Evolutionary conservation across 2,888 invertebrate genomes (phyloP).

Genomic region (Melinaea menophilus): DNA sequence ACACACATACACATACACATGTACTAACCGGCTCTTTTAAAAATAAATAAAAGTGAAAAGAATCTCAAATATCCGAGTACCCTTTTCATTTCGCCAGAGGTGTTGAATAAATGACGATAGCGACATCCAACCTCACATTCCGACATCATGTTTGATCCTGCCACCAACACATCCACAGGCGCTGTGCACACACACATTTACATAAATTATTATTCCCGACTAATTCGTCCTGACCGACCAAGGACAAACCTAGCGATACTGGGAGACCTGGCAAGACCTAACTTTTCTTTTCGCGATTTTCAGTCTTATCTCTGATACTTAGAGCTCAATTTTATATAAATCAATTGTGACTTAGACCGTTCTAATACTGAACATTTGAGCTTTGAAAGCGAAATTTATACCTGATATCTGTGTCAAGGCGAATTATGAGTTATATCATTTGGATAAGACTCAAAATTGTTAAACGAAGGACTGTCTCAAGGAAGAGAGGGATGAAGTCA

Average conservation of each 20-base stretch:
- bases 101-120: slow-evolving; percentile 25
- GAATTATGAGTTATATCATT: slow-evolving; percentile 28
- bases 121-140: slow-evolving; percentile 11
- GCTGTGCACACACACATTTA: slow-evolving; percentile 51
- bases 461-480: slow-evolving; percentile 15
- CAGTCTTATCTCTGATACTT: slow-evolving; percentile 21
- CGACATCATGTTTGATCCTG: slow-evolving; percentile 23
- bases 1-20: too few relatives aligned
- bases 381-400: slow-evolving; percentile 77
- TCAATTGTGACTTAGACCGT: slow-evolving; percentile 41
- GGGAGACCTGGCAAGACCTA: slow-evolving; percentile 63
- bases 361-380: slow-evolving; percentile 39
- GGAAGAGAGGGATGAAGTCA: slow-evolving; percentile 37
- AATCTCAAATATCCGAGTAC: slow-evolving; percentile 9
- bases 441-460: slow-evolving; percentile 42
- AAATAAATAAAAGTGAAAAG: too few relatives aligned
- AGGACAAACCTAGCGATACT: slow-evolving; percentile 58
- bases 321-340: slow-evolving; percentile 33
- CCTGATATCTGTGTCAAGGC: slow-evolving; percentile 43
- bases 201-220: slow-evolving; percentile 76
- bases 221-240: slow-evolving; percentile 74
- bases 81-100: slow-evolving; percentile 17
- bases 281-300: slow-evolving; percentile 28
- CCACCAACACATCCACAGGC: slow-evolving; percentile 9
- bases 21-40: too few relatives aligned